Evolutionary conservation across 2,888 invertebrate genomes (phyloP), one percentile per base, ranked within the genome.

Genomic region (Dermolepida albohirtum): DNA sequence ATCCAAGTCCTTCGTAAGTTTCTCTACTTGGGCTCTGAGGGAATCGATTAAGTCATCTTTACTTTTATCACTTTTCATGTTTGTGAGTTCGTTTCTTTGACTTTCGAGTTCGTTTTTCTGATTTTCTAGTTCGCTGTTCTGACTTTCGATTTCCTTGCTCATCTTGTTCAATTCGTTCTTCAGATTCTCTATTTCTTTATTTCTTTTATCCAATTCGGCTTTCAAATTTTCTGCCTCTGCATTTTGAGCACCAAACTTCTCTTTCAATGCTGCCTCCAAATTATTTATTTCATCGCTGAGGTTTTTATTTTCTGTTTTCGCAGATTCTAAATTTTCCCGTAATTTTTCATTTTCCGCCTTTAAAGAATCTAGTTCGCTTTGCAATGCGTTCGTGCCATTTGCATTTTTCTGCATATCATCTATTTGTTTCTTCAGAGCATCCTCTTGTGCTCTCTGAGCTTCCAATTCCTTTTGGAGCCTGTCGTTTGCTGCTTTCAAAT

Each of bases 341-440:
- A 54, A 44, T 63, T 65, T 65, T 55, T 59, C 49, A 50, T 67
- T 55, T 55, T 71, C 64, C 59, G 43, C 59, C 59, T 54, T 62
- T 22, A 34, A 52, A 17, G 47, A 14, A n/a, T 16, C 51, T 12
- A 50, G 17, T 16, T 51, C 52, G n/a, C 51, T 62, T 27, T 16
- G 47, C 5, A 62, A 34, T 11, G 47, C 14, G 17, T 68, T 63
- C 1, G 66, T 16, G 41, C 55, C 68, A 2, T 66, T 66, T 49
- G 43, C 41, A 17, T 34, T 22, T 39, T 66, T 57, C 11, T 52
- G 66, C 1, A 34, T 40, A 22, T 66, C 57, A 2, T 64, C 29
- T 11, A 57, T n/a, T 50, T 70, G 49, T 10, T 63, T 34, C 34
- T 47, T 64, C n/a, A 67, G 27, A 14, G 39, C 49, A 6, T 67